A percentile compares a stretch with the other conserved stretches of the same genome.
These are phyloP conservation scores for Gryllus bimaculatus DNA, from an alignment of 1,140 invertebrate species.

Conservation along the genomic window DNA sequence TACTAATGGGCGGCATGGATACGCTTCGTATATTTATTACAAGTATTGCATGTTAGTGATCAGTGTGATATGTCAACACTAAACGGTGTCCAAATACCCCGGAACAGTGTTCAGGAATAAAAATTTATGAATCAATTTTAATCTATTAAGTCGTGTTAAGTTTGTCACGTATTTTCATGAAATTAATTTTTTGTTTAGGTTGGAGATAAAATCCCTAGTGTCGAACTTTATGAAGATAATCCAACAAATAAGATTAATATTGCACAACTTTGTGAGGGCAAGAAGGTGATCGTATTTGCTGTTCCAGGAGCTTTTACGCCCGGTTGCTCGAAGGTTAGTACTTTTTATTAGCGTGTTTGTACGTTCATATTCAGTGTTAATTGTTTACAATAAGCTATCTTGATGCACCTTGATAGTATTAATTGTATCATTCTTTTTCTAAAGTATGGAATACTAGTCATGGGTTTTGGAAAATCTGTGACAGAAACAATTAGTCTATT, in stretches of 20 bases:
- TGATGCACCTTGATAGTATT: neutral
- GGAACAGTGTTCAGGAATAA: too few species aligned
- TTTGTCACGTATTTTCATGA: too few species aligned
- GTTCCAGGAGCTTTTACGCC: slow-evolving; percentile 93
- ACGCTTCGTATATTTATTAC: too few species aligned
- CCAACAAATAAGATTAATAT: slow-evolving; percentile 40
- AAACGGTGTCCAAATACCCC: too few species aligned
- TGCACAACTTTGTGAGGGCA: slow-evolving; percentile 37
- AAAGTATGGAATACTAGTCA: neutral
- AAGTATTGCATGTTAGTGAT: too few species aligned
- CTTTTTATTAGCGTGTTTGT: neutral
- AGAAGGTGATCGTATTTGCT: slow-evolving; percentile 62
- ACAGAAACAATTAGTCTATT: too few species aligned
- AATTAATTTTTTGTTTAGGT: slow-evolving; percentile 27
- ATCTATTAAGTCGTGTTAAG: too few species aligned
- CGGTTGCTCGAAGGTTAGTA: slow-evolving; percentile 52
- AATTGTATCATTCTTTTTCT: neutral
- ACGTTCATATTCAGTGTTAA: too few species aligned
- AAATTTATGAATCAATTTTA: too few species aligned
- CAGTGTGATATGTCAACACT: too few species aligned
- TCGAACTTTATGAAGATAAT: slow-evolving; percentile 42
- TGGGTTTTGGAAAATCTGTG: too few species aligned
- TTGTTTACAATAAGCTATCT: neutral
- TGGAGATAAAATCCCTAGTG: slow-evolving; percentile 41
- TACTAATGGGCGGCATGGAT: too few species aligned